Percentiles rank a stretch among this genome's conserved stretches.
Conservation (phyloP, 2,113 vertebrate species). For the Microcebus lehilahytsara region DNA sequence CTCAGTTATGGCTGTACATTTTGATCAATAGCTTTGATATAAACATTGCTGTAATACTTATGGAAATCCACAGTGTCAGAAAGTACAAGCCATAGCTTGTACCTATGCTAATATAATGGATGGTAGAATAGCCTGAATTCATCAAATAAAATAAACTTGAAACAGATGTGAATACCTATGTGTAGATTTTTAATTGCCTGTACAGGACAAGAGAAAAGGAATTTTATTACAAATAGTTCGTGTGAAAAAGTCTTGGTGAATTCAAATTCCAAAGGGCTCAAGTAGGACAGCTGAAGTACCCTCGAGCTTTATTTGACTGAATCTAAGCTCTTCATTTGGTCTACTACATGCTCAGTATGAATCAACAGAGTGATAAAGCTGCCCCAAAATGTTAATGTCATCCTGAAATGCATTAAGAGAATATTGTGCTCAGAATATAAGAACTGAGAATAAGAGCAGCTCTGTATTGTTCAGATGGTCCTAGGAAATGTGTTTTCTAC, state of each 20-base stretch:
- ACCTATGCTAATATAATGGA: background rate
- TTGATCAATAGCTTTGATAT: background rate
- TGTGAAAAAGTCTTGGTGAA: background rate
- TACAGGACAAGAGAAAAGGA: background rate
- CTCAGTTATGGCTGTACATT: background rate
- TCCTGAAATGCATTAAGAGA: background rate
- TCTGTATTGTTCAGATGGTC: background rate
- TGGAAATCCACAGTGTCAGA: background rate
- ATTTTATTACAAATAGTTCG: background rate
- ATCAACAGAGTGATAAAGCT: background rate
- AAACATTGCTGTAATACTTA: background rate
- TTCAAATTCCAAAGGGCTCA: background rate
- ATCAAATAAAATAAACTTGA: background rate
- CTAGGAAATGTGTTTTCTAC: background rate
- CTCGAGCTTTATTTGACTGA: constrained; percentile 17
- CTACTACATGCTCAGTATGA: background rate
- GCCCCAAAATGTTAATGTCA: background rate
- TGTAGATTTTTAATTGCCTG: background rate
- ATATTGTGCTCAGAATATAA: background rate
- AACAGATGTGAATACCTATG: background rate
- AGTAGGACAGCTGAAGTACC: background rate
- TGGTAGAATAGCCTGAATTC: background rate
- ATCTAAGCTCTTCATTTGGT: background rate
- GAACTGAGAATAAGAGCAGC: background rate
- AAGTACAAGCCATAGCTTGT: background rate